These are phyloP conservation scores for Spodoptera frugiperda DNA, from an alignment of 1,140 invertebrate species.

Conservation along the genomic window DNA sequence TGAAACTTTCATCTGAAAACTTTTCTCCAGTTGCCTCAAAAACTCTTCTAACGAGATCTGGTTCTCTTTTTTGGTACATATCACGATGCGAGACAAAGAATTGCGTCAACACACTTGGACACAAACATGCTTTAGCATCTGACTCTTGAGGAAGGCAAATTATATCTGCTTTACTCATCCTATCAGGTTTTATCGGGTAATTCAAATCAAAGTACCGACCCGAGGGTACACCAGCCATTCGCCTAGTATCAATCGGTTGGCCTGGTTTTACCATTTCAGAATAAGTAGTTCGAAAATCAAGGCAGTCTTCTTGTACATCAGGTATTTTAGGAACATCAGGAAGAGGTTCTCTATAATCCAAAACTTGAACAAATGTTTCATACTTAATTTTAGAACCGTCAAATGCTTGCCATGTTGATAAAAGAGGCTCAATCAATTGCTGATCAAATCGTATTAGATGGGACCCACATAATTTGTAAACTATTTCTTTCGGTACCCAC, in stretches of 20 bases:
- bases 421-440: constrained; percentile 69
- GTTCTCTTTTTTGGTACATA: constrained; percentile 75
- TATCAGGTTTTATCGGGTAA: constrained; percentile 71
- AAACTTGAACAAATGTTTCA: constrained; percentile 71
- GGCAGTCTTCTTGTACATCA: constrained; percentile 68
- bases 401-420: constrained; percentile 74
- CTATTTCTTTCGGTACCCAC: constrained; percentile 69
- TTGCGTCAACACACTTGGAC: constrained; percentile 72
- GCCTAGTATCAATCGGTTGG: constrained; percentile 57
- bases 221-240: constrained; percentile 73
- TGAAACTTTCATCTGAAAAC: constrained; percentile 72
- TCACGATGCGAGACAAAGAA: constrained; percentile 75
- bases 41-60: constrained; percentile 64
- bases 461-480: constrained; percentile 70
- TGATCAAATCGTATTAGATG: constrained; percentile 76
- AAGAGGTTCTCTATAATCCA: constrained; percentile 75
- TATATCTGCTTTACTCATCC: constrained; percentile 66
- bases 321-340: constrained; percentile 72
- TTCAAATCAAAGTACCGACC: constrained; percentile 78
- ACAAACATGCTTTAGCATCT: constrained; percentile 71
- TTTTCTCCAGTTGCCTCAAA: constrained; percentile 72
- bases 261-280: constrained; percentile 75
- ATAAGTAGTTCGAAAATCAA: constrained; percentile 78
- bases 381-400: constrained; percentile 73
- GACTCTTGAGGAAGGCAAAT: constrained; percentile 75